phyloP scores from a whole-genome alignment of 1,140 invertebrate genomes.

The Apis laboriosa region DNA sequence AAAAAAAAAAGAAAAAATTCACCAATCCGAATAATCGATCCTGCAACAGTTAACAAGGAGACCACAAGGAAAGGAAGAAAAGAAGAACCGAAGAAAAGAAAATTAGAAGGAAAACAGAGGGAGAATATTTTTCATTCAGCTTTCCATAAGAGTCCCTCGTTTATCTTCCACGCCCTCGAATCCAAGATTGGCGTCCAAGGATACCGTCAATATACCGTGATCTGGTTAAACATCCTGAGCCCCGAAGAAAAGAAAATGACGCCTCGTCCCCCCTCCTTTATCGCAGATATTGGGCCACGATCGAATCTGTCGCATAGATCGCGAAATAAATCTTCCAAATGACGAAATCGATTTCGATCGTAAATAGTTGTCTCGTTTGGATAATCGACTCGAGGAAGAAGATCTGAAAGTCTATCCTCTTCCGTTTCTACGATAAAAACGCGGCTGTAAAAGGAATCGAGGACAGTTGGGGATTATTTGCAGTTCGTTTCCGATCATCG shows the following conservation, averaged over 20 bases:
- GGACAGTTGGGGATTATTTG: background rate
- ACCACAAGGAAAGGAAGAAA: no score
- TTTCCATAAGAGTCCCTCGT: constrained; percentile 1
- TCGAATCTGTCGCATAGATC: background rate
- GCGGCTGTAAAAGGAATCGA: background rate
- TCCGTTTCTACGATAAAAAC: background rate
- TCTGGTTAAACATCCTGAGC: constrained; percentile 30
- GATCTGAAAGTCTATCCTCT: constrained; percentile 8
- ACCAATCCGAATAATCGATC: no score
- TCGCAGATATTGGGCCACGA: background rate
- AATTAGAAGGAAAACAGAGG: no score
- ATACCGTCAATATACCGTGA: constrained; percentile 24
- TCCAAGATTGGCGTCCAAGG: constrained; percentile 10
- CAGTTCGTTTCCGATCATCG: background rate
- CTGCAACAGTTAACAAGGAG: no score
- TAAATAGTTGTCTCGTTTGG: background rate
- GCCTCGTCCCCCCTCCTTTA: no score
- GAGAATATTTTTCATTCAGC: constrained; percentile 15
- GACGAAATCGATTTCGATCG: constrained; percentile 20
- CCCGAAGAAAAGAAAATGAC: background rate
- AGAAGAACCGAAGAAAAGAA: no score
- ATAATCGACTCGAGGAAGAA: background rate
- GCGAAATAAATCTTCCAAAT: background rate
- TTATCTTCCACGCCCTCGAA: constrained; percentile 9
- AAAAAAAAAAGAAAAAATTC: no score